Percentiles rank a stretch among this genome's conserved stretches.
Evolutionary conservation across 1,140 invertebrate genomes (phyloP).

Genomic region (Drosophila persimilis): DNA sequence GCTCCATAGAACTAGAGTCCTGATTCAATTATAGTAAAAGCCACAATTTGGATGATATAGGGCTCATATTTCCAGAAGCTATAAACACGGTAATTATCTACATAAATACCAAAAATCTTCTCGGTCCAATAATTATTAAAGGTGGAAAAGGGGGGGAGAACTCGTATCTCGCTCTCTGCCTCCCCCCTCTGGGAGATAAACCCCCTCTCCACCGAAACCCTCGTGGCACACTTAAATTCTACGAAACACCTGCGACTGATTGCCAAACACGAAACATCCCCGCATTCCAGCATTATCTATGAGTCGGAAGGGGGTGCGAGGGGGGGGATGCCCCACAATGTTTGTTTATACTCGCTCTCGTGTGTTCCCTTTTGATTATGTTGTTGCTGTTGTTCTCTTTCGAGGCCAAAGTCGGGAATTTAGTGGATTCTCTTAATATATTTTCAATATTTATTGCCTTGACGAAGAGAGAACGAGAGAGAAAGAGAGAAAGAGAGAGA

Average conservation of each 20-base stretch:
- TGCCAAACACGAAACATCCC: slow-evolving; percentile 17
- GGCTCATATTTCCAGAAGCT: too few species aligned
- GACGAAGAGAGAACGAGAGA: not conserved
- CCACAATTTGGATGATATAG: too few species aligned
- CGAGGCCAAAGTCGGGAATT: slow-evolving; percentile 22
- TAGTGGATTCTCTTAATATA: slow-evolving; percentile 39
- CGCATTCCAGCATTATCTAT: slow-evolving; percentile 7
- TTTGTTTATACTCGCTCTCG: slow-evolving; percentile 35
- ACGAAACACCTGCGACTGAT: slow-evolving; percentile 19
- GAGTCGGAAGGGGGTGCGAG: slow-evolving; percentile 7
- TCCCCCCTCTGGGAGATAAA: slow-evolving; percentile 4
- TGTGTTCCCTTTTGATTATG: not conserved
- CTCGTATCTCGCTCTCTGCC: not conserved
- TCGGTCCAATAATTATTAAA: too few species aligned
- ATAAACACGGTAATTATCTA: too few species aligned
- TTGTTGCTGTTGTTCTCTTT: slow-evolving; percentile 11
- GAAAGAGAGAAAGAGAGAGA: slow-evolving; percentile 1
- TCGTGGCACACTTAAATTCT: slow-evolving; percentile 1
- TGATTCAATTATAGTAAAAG: too few species aligned
- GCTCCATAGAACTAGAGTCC: too few species aligned
- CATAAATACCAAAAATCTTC: too few species aligned
- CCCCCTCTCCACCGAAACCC: not conserved
- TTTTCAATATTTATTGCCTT: slow-evolving; percentile 47
- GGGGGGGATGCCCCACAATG: slow-evolving; percentile 9
- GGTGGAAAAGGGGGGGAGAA: too few species aligned